Base-by-base conservation (phyloP, 1,140 invertebrate species). In the Lethrus apterus region DNA sequence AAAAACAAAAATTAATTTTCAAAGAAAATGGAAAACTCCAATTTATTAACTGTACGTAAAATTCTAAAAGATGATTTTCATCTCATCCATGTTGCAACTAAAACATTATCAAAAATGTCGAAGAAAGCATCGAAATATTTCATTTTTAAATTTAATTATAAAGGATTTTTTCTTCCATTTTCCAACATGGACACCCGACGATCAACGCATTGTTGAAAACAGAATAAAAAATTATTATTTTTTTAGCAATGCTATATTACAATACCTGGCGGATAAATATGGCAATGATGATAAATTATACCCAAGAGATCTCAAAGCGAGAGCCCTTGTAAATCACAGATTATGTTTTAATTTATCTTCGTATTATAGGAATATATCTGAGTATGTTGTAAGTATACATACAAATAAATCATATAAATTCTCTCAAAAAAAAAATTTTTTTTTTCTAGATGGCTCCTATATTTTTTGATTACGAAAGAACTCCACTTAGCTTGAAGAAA, bases 191-290 rank as follows among this genome's bases (percentile, higher is more conserved):
- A n/a, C n/a, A n/a, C n/a, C n/a, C n/a, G n/a, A n/a, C n/a, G n/a
- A n/a, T n/a, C n/a, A n/a, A n/a, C n/a, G n/a, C n/a, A n/a, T n/a
- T n/a, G n/a, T n/a, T n/a, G n/a, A n/a, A n/a, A n/a, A n/a, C n/a
- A n/a, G n/a, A n/a, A n/a, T n/a, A n/a, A n/a, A n/a, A n/a, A n/a
- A n/a, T n/a, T n/a, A n/a, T n/a, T 33, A 11, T 36, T 43, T 42
- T 63, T 62, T 18, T 52, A 76, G 82, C 54, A 80, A 82, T 52
- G 84, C 85, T 0, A 87, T 88, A 57, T 63, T 85, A 40, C 82
- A 83, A 64, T 89, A 89, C 62, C 61, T 89, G 36, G 83, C 78
- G 30, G 82, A 85, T 26, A 80, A 83, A 62, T 86, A 84, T 54
- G 73, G 68, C 18, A 77, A 74, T 23, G 71, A 74, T 8, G 72